Evolutionary conservation across 1,140 invertebrate species (phyloP), one percentile per base, ranked within the genome.

Genomic region (Drosophila murphyi): DNA sequence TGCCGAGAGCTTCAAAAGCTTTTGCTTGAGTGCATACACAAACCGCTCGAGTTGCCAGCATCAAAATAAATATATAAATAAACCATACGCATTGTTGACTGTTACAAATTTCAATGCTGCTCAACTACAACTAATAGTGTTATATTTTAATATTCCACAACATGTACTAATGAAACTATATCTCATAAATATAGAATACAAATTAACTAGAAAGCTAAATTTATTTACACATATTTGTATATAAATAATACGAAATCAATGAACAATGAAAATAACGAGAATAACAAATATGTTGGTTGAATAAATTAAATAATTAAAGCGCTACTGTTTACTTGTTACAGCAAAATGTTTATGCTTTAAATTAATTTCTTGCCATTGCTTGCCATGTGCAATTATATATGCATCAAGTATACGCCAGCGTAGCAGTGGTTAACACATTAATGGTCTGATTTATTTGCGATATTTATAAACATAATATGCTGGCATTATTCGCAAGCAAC

Each of bases 391-490:
- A 74, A 74, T 77, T 74, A 74, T 31, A 63, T 45, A 76, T 72
- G 63, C 47, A 79, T 79, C 41, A 76, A 67, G 62, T 63, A 51
- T 72, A 37, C 7, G 39, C 50, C 35, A 47, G 28, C n/a, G 32
- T 37, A 69, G 64, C 76, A 79, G 52, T 34, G 54, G 47, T 87
- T 80, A 87, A 87, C 80, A 87, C 83, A 87, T 87, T 87, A 87
- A 83, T 76, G 71, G 48, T 48, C 61, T 78, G 79, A 86, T 86
- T 87, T 86, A 86, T 86, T 73, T 82, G 72, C 57, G 77, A 77
- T 79, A 86, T 76, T 76, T 64, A 82, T 82, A 88, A 76, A 79
- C 82, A 83, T 80, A 65, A 72, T 79, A 68, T 74, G 61, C 75
- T 63, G 63, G 60, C 63, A 67, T 63, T 52, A 68, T 54, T 51